Percentiles rank a stretch among this genome's conserved stretches.
phyloP scores from a whole-genome alignment of 2,797 vertebrate genomes.

The Pelodytes ibericus region DNA sequence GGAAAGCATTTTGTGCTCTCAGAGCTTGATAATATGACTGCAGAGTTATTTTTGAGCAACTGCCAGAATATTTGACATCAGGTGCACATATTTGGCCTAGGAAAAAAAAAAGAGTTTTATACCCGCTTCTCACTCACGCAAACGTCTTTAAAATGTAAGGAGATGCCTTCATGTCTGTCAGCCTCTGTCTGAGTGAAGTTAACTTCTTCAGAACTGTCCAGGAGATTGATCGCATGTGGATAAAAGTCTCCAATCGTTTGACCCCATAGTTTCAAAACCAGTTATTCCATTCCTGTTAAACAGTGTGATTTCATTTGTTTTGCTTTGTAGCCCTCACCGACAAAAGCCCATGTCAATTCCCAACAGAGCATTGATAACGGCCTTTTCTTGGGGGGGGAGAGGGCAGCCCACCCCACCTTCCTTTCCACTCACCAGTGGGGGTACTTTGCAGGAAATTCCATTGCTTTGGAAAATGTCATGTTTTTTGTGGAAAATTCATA shows the following conservation, averaged over 20 bases:
- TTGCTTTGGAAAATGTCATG: slow-evolving; percentile 48
- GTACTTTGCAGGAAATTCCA: slow-evolving; percentile 44
- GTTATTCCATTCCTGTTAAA: not conserved
- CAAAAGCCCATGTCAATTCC: not conserved
- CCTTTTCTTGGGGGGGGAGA: not conserved
- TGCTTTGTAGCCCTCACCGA: not conserved
- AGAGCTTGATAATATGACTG: slow-evolving; percentile 20
- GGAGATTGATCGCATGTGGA: too few relatives aligned
- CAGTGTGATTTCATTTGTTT: not conserved
- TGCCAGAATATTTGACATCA: slow-evolving; percentile 26
- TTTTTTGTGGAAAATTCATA: slow-evolving; percentile 49
- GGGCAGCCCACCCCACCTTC: not conserved
- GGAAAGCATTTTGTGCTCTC: not conserved
- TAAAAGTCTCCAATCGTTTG: not conserved
- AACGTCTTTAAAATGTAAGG: not conserved
- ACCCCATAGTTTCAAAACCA: not conserved
- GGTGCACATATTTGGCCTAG: not conserved
- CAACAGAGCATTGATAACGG: not conserved
- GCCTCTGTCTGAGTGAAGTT: not conserved
- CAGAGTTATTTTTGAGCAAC: slow-evolving; percentile 24
- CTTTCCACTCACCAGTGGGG: slow-evolving; percentile 23
- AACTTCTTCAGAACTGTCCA: not conserved
- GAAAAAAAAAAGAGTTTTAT: not conserved
- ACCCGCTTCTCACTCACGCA: not conserved
- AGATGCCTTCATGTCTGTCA: not conserved